These are phyloP conservation scores for Leptestheria dahalacensis DNA, from an alignment of 1,140 invertebrate genomes.

Conservation along the genomic window DNA sequence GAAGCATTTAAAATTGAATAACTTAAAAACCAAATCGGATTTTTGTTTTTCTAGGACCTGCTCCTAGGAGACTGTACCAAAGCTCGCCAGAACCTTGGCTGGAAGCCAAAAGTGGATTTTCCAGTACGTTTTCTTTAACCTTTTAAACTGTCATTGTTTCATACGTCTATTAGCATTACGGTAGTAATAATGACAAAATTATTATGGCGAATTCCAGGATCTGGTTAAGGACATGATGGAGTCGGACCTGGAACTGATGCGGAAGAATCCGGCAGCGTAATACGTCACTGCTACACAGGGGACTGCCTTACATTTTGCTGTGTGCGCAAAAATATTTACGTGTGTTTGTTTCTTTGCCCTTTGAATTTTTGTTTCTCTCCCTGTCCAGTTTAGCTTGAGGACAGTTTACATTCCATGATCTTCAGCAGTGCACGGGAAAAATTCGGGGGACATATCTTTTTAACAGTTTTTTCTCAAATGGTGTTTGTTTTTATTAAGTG, in stretches of 20 bases:
- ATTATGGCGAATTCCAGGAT: conserved; percentile 34
- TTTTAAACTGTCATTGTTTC: too few species aligned
- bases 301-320: too few species aligned
- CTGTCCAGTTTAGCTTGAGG: not conserved
- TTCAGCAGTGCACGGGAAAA: too few species aligned
- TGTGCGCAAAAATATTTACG: too few species aligned
- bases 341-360: too few species aligned
- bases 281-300: not conserved
- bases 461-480: too few species aligned
- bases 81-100: conserved; percentile 68
- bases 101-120: conserved; percentile 74
- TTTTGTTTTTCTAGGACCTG: conserved; percentile 47
- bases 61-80: conserved; percentile 81
- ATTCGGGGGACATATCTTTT: too few species aligned
- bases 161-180: too few species aligned
- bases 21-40: conserved; percentile 11
- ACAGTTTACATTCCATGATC: too few species aligned
- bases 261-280: conserved; percentile 71
- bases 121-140: conserved; percentile 31
- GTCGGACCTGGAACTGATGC: conserved; percentile 86
- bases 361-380: not conserved
- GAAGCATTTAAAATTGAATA: too few species aligned
- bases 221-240: conserved; percentile 93
- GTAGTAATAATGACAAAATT: too few species aligned
- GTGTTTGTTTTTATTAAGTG: too few species aligned